Evolutionary conservation across 2,888 invertebrate genomes (phyloP).

Genomic region (Synanthedon tipuliformis): DNA sequence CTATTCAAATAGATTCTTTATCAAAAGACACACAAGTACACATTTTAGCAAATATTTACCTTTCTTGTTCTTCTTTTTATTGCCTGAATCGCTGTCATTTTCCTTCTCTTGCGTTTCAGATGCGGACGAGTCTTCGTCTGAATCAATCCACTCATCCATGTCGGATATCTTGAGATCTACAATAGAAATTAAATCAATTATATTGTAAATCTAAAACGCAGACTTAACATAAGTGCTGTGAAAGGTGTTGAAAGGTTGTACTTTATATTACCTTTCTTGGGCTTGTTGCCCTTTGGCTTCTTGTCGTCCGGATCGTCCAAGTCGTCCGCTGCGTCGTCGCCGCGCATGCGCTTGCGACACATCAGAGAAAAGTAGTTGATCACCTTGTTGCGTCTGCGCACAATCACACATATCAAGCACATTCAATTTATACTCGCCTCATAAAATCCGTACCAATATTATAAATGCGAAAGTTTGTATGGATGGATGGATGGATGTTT

Average conservation of each 20-base stretch:
- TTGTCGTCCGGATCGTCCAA: conserved; percentile 76
- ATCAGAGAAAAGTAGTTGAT: conserved; percentile 96
- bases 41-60: conserved; percentile 11
- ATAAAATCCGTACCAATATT: no score
- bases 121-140: conserved; percentile 82
- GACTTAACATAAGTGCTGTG: neutral
- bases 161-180: conserved; percentile 89
- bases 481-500: no score
- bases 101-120: conserved; percentile 78
- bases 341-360: conserved; percentile 88
- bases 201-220: no score
- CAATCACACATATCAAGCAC: conserved; percentile 38
- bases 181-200: conserved; percentile 8
- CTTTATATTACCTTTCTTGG: conserved; percentile 55
- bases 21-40: neutral
- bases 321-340: conserved; percentile 76
- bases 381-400: conserved; percentile 87
- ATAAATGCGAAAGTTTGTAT: no score
- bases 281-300: conserved; percentile 64
- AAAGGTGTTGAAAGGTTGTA: neutral
- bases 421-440: no score
- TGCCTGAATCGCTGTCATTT: conserved; percentile 70
- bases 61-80: conserved; percentile 74
- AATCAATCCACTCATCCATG: conserved; percentile 94
- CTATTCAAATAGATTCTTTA: neutral